These are phyloP conservation scores for Whitmania pigra DNA, from an alignment of 1,140 invertebrate genomes.

Conservation along the genomic window DNA sequence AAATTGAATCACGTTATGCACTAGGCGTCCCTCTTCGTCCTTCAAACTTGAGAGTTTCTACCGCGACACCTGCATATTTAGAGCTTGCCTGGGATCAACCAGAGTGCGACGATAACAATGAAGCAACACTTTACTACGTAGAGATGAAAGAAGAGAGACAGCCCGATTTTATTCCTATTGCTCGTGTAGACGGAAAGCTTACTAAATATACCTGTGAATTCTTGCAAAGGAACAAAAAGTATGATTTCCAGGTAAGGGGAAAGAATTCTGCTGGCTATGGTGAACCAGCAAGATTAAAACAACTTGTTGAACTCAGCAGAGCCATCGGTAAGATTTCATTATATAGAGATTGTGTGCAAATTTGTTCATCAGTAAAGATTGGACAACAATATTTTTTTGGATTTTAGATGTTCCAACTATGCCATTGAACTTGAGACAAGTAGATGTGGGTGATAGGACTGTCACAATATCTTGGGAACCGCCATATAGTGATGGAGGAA, in stretches of 20 bases:
- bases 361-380: neutral
- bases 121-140: slow-evolving; percentile 22
- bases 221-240: slow-evolving; percentile 52
- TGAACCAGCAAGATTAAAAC: slow-evolving; percentile 54
- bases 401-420: slow-evolving; percentile 54
- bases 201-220: slow-evolving; percentile 9
- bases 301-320: slow-evolving; percentile 2
- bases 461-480: slow-evolving; percentile 63
- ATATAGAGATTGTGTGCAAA: neutral
- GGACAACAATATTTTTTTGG: neutral
- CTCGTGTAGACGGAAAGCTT: slow-evolving; percentile 8
- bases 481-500: slow-evolving; percentile 71
- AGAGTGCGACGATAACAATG: slow-evolving; percentile 20
- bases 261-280: slow-evolving; percentile 85
- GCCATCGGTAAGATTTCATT: neutral
- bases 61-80: slow-evolving; percentile 1
- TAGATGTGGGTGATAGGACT: slow-evolving; percentile 82
- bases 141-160: slow-evolving; percentile 21
- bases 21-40: slow-evolving; percentile 14
- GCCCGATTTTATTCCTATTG: slow-evolving; percentile 9
- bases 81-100: slow-evolving; percentile 23
- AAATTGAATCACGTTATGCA: neutral
- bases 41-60: slow-evolving; percentile 14
- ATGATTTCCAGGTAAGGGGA: slow-evolving; percentile 81
- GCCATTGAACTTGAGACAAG: slow-evolving; percentile 71